Conservation (phyloP, 2,797 vertebrate genomes). For the Myripristis murdjan region DNA sequence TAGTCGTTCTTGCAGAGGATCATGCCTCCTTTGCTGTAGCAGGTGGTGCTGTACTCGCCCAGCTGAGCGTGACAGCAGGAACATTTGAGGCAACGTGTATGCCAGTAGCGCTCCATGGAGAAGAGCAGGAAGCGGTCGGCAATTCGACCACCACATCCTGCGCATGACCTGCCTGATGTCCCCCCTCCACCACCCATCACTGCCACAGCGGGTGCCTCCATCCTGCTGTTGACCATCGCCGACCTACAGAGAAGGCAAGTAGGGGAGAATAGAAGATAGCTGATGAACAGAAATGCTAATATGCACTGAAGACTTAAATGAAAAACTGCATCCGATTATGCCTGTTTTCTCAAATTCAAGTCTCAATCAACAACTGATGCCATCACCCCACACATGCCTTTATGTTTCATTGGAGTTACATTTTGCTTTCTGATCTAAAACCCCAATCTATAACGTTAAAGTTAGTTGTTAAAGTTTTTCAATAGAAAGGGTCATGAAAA, state of each 20-base stretch:
- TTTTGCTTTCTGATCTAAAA: too few relatives aligned
- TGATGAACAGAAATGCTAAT: neutral
- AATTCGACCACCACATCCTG: constrained; percentile 85
- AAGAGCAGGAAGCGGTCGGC: constrained; percentile 87
- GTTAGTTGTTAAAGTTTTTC: too few relatives aligned
- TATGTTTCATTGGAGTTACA: too few relatives aligned
- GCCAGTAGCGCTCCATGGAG: constrained; percentile 89
- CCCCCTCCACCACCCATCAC: constrained; percentile 70
- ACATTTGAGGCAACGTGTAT: constrained; percentile 88
- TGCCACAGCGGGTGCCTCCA: constrained; percentile 76
- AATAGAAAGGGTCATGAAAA: too few relatives aligned
- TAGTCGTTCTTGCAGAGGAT: constrained; percentile 90
- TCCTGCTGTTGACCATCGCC: constrained; percentile 85
- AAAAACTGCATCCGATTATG: too few relatives aligned
- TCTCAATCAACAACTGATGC: too few relatives aligned
- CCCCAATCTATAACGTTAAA: too few relatives aligned
- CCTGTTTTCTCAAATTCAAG: too few relatives aligned
- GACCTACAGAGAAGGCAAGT: constrained; percentile 48
- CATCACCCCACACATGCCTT: too few relatives aligned
- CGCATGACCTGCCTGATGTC: constrained; percentile 72
- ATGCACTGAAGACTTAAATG: too few relatives aligned
- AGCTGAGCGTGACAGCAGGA: constrained; percentile 89
- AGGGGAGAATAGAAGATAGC: neutral
- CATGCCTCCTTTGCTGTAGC: constrained; percentile 90
- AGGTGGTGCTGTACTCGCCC: constrained; percentile 88